Conservation (phyloP, 2,888 invertebrate species). For the Panopea generosa region DNA sequence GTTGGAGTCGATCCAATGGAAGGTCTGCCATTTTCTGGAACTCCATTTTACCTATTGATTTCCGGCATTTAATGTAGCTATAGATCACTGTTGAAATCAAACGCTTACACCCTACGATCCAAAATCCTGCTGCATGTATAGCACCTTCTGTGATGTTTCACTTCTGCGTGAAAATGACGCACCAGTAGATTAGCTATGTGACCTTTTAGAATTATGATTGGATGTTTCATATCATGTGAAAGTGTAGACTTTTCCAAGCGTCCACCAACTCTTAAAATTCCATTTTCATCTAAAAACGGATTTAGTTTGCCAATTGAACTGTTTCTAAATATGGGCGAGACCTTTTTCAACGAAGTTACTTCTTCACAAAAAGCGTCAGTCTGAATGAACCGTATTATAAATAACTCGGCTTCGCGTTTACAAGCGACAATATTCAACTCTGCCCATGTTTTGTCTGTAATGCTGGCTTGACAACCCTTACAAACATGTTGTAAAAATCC, state of each 20-base stretch:
- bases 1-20: conserved; percentile 33
- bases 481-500: too few species aligned
- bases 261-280: too few species aligned
- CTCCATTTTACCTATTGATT: conserved; percentile 6
- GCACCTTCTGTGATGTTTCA: conserved; percentile 49
- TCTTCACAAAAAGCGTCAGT: conserved; percentile 10
- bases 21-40: conserved; percentile 51
- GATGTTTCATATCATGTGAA: too few species aligned
- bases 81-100: conserved; percentile 21
- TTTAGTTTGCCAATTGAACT: too few species aligned
- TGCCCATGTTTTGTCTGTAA: too few species aligned
- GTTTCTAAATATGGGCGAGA: conserved; percentile 13
- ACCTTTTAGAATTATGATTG: conserved; percentile 44
- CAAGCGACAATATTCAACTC: too few species aligned
- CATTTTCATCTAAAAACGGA: too few species aligned
- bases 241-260: too few species aligned
- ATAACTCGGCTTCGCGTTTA: background rate
- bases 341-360: background rate
- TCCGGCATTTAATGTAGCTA: conserved; percentile 38
- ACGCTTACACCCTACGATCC: conserved; percentile 41
- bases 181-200: conserved; percentile 46
- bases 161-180: conserved; percentile 35
- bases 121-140: conserved; percentile 41
- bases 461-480: too few species aligned
- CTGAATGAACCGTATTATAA: conserved; percentile 24